These are phyloP conservation scores for Polydrusus tereticollis DNA, from an alignment of 2,888 invertebrate genomes.

Conservation along the genomic window DNA sequence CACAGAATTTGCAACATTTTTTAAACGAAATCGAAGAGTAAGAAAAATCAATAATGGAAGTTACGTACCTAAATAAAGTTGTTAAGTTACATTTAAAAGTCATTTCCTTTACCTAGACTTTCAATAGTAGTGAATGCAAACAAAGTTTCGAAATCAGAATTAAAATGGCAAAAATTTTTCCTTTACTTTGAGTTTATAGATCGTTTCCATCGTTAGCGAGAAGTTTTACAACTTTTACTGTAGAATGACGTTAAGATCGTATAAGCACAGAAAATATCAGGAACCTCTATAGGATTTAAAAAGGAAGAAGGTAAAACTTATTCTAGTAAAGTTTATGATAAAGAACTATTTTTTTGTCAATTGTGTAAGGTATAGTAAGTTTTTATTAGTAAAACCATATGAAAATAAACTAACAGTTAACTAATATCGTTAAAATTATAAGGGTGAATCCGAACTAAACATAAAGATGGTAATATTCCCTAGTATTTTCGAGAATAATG, in stretches of 20 bases:
- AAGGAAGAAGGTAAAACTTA: background rate
- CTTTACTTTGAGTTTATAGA: constrained; percentile 35
- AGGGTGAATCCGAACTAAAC: too few relatives aligned
- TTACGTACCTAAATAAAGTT: background rate
- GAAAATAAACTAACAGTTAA: too few relatives aligned
- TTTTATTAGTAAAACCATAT: too few relatives aligned
- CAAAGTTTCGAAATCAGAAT: constrained; percentile 29
- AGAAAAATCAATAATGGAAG: background rate
- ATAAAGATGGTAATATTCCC: too few relatives aligned
- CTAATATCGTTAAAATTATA: too few relatives aligned
- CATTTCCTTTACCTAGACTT: background rate
- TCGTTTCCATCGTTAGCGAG: constrained; percentile 38
- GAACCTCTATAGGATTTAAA: background rate
- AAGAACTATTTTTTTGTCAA: too few relatives aligned
- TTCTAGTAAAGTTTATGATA: background rate
- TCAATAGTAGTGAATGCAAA: constrained; percentile 24
- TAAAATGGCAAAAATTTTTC: constrained; percentile 41
- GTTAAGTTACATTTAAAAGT: too few relatives aligned
- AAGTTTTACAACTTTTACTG: constrained; percentile 39
- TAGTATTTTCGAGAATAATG: too few relatives aligned
- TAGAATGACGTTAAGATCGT: constrained; percentile 39
- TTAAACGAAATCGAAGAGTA: too few relatives aligned
- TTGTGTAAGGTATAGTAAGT: too few relatives aligned
- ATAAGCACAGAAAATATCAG: constrained; percentile 30
- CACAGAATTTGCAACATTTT: too few relatives aligned